Base-by-base conservation (phyloP, 2,888 invertebrate genomes). In the Melinaea menophilus region DNA sequence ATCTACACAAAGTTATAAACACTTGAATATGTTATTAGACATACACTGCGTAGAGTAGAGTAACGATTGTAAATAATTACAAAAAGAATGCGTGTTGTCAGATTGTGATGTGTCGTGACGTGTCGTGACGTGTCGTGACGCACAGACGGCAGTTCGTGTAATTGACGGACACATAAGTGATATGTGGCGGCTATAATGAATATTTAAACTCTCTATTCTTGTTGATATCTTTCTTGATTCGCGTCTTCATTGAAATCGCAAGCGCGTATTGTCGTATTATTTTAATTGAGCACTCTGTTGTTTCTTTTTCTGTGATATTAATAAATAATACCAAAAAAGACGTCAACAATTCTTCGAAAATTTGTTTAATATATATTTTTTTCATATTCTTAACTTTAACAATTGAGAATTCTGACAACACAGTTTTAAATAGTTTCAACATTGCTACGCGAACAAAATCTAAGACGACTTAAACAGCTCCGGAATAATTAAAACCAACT, bases 91-190 rank as follows among this genome's bases (percentile, higher is more conserved):
- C 76, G 81, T 84, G 85, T 84, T 85, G 84, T 77, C 85, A 86
- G 84, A 67, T 22, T 22, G 22, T 22, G 22, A 22, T 1, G 22
- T 22, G 22, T 22, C 22, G 22, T 22, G 22, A 22, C 22, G 22
- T 22, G 22, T 22, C 22, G 22, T 22, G 22, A 46, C n/a, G 12
- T 55, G 70, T 69, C 64, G 70, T 67, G 71, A 69, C 69, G 61
- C 66, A 59, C 61, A 60, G 61, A 64, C 65, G 64, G 73, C 79
- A 81, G 79, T 81, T 75, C 65, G 67, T 66, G 73, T 89, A 88
- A 90, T 87, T 89, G 88, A 89, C 88, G 77, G 82, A 84, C 81
- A 71, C 73, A 76, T 79, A 76, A 81, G 86, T 84, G 87, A 88
- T 87, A 84, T 85, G 86, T 83, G 83, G 80, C 80, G 79, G 80